phyloP scores from a whole-genome alignment of 2,797 vertebrate genomes.

The Onychomys torridus region DNA sequence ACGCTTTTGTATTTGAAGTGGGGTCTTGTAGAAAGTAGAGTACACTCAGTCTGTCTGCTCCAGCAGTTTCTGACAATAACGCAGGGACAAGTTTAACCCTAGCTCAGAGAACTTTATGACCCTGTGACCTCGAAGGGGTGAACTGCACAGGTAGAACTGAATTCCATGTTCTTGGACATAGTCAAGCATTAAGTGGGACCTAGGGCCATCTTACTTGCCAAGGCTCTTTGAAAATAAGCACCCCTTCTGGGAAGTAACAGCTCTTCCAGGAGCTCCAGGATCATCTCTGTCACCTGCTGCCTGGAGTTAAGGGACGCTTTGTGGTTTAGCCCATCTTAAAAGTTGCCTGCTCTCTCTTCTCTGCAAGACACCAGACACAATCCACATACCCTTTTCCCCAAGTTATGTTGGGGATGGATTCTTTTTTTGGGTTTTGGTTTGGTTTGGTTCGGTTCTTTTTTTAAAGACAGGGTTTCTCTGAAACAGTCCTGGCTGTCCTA shows the following conservation, averaged over 20 bases:
- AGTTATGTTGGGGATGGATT: neutral
- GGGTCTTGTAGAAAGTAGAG: neutral
- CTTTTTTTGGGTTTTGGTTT: too few species aligned
- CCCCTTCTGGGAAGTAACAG: neutral
- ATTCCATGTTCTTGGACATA: neutral
- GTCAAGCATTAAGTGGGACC: neutral
- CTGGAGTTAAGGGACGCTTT: slow-evolving; percentile 1
- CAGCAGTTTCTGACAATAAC: neutral
- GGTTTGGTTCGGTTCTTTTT: too few species aligned
- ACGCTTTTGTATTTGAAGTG: slow-evolving; percentile 19
- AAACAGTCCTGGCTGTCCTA: too few species aligned
- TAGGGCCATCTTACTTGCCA: neutral
- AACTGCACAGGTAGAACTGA: neutral
- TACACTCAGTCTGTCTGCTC: neutral
- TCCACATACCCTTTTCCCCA: neutral
- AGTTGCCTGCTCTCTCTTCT: neutral
- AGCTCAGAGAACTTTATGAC: neutral
- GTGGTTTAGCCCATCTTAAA: slow-evolving; percentile 1
- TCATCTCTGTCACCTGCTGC: neutral
- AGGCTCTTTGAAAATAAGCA: neutral
- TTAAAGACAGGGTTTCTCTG: too few species aligned
- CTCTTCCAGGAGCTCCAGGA: neutral
- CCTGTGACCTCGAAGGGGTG: neutral
- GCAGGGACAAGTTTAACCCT: neutral
- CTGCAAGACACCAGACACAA: slow-evolving; percentile 14